Conservation (phyloP, 92 coral and sea anemone species). For the Bergia puertoricense region DNA sequence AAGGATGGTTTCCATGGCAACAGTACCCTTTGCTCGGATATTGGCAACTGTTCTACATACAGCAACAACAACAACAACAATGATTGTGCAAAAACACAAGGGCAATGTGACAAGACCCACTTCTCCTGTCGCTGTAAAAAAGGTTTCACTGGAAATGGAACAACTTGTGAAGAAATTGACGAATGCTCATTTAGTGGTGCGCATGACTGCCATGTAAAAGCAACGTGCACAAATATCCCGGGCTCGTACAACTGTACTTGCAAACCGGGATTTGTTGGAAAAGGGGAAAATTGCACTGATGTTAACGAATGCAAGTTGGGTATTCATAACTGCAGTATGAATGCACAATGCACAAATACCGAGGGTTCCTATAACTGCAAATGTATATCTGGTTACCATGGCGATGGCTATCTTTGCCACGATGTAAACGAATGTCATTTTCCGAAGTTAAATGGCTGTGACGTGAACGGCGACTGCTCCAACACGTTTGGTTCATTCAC, state of each 20-base stretch:
- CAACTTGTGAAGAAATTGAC: conserved; percentile 21
- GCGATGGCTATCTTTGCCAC: neutral
- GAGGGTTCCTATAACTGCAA: conserved; percentile 23
- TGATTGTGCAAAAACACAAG: too few species aligned
- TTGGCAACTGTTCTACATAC: neutral
- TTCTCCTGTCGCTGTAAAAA: neutral
- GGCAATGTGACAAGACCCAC: neutral
- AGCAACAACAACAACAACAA: neutral
- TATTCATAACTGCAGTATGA: conserved; percentile 6
- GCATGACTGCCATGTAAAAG: conserved; percentile 21
- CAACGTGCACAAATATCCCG: neutral
- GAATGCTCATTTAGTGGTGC: conserved; percentile 16
- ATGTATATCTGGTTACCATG: conserved; percentile 10
- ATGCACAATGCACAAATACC: conserved; percentile 10
- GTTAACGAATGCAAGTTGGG: neutral
- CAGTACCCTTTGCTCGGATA: neutral
- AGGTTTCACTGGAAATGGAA: conserved; percentile 22
- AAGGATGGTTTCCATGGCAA: neutral
- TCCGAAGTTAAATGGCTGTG: neutral
- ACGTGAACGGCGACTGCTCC: conserved; percentile 14
- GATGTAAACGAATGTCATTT: conserved; percentile 25
- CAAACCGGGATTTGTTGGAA: conserved; percentile 12
- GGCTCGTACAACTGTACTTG: conserved; percentile 26
- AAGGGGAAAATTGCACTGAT: conserved; percentile 22
- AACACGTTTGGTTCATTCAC: conserved; percentile 28